Evolutionary conservation across 1,140 invertebrate genomes (phyloP), one percentile per base, ranked within the genome.

Genomic region (Neodiprion virginianus): DNA sequence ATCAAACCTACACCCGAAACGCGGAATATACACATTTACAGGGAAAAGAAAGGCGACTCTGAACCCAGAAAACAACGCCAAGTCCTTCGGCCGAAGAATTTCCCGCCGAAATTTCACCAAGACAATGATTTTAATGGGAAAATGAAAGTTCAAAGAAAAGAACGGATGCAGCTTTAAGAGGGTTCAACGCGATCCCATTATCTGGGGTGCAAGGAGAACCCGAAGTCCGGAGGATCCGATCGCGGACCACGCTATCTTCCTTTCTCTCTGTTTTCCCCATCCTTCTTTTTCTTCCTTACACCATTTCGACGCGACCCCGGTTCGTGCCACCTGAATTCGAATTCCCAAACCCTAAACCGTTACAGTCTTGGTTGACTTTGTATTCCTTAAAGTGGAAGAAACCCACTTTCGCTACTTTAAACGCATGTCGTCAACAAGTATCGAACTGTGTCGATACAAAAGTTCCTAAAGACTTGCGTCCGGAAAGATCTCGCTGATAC

Each of bases 61-160:
- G 17, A 21, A 21, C 0, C 17, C 17, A 21, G 17, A 21, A 21
- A 21, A 21, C 17, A 21, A 21, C 0, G 17, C 17, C 17, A 21
- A 0, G 17, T 21, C 17, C 17, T 21, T 21, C 17, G 17, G 17
- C 17, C 17, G 17, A 21, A 21, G 17, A 21, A 21, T 21, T 21
- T 21, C 17, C 17, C 17, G 17, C 10, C 67, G 67, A 69, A 69
- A 23, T 21, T 23, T 11, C 23, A 11, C 66, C 48, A 73, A 73
- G 72, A 73, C 72, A 70, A 74, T 14, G n/a, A 74, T 67, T 69
- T 53, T 74, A 74, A 74, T 74, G 73, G 73, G 73, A 74, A 74
- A 74, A 74, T 74, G 73, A 74, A 74, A 69, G 73, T 70, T 70
- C 73, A 74, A 74, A 74, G 73, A 74, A 74, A 70, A 7, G 50